Evolutionary conservation across 2,797 vertebrate genomes (phyloP).

Genomic region (Peromyscus nudipes): DNA sequence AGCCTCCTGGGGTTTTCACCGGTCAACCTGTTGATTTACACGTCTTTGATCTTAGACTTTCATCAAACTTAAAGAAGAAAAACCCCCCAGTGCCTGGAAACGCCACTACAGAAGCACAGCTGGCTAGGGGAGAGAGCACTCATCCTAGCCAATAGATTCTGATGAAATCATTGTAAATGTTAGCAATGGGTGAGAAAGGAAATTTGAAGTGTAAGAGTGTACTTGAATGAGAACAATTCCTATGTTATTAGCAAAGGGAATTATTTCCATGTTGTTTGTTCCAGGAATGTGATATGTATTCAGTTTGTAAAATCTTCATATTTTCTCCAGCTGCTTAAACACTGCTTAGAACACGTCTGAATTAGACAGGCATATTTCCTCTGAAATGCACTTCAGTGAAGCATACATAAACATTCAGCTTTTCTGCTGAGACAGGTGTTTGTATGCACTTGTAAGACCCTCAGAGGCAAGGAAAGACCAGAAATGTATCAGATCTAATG

Average conservation of each 20-base stretch:
- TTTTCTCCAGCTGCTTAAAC: constrained; percentile 39
- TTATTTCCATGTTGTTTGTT: neutral
- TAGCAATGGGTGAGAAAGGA: neutral
- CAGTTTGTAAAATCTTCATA: constrained; percentile 19
- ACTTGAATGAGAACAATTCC: constrained; percentile 7
- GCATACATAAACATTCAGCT: neutral
- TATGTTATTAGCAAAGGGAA: constrained; percentile 9
- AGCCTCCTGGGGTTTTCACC: neutral
- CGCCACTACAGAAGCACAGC: neutral
- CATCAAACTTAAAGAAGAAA: constrained; percentile 2
- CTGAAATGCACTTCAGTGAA: constrained; percentile 47
- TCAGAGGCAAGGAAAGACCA: neutral
- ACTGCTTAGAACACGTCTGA: constrained; percentile 2
- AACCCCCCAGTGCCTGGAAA: neutral
- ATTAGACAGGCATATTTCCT: constrained; percentile 16
- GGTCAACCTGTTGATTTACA: neutral
- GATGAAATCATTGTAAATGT: constrained; percentile 23
- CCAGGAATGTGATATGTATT: neutral
- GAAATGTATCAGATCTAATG: constrained; percentile 40
- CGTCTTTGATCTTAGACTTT: neutral
- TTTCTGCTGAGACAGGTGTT: neutral
- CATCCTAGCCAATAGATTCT: neutral
- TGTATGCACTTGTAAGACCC: neutral
- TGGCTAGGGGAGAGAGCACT: neutral
- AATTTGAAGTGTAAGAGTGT: neutral